phyloP scores from a whole-genome alignment of 2,797 vertebrate genomes.

The Mus spretus region DNA sequence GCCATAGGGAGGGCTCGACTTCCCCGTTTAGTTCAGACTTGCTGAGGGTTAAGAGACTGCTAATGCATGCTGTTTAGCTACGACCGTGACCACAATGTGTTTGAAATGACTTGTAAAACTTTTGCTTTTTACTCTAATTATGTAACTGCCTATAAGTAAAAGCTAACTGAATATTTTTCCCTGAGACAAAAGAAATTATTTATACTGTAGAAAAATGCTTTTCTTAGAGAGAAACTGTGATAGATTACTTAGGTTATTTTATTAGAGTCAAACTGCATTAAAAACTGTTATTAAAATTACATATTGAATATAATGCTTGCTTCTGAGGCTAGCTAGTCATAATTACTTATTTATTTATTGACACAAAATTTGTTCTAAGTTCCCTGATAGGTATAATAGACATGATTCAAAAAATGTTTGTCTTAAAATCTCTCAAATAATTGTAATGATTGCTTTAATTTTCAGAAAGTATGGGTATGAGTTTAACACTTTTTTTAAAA shows the following conservation, averaged over 20 bases:
- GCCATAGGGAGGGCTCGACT: neutral
- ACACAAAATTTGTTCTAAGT: neutral
- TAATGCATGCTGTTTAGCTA: neutral
- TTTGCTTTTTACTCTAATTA: neutral
- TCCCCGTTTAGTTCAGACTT: neutral
- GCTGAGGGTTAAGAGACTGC: neutral
- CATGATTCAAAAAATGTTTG: neutral
- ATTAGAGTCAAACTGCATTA: neutral
- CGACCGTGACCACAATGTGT: neutral
- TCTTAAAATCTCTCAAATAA: slow-evolving; percentile 20
- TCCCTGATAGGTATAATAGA: neutral
- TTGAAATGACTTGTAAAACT: neutral
- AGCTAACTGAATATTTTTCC: neutral
- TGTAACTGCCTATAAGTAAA: neutral
- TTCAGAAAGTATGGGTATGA: neutral
- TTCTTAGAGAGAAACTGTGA: slow-evolving; percentile 8
- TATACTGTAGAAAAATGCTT: neutral
- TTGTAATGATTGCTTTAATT: slow-evolving; percentile 31
- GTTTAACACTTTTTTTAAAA: slow-evolving; percentile 28
- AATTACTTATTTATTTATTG: neutral
- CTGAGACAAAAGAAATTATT: slow-evolving; percentile 23
- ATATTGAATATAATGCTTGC: neutral
- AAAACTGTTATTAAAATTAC: neutral
- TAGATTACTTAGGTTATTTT: neutral
- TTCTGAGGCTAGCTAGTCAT: neutral